Evolutionary conservation across 2,888 invertebrate species (phyloP), one percentile per base, ranked within the genome.

Genomic region (Caprella mutica): DNA sequence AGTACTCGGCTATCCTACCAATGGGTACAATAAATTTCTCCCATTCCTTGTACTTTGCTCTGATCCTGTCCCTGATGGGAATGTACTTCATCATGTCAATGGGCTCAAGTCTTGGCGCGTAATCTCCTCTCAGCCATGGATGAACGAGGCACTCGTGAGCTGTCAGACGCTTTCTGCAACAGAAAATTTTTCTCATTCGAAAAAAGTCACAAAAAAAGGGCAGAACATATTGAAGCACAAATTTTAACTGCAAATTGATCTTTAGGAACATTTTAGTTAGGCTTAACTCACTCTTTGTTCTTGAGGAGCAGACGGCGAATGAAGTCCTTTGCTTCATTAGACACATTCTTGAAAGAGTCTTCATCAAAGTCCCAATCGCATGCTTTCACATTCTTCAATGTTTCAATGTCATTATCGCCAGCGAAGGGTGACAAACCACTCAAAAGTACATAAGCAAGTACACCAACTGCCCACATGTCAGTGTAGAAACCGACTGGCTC

Each of bases 391-490:
- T 98, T 97, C 77, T 93, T 93, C 66, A 98, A 75, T 0, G 98
- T 98, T 69, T 97, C 96, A 55, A 96, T 86, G 75, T 99, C 97
- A 72, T 92, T 94, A 74, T 96, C 94, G 42, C 98, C 98, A 61
- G 96, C 94, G 75, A 99, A 99, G 67, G 98, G 98, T 55, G 98
- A 98, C 50, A 99, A 77, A 51, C 98, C 98, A 69, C 94, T 94
- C 66, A 99, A 77, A 85, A 99, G 78, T 39, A 98, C 96, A 72
- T 99, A 99, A 17, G 90, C 84, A n/a, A 99, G 79, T 1, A 98
- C 98, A 70, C 98, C 98, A 30, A 94, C 86, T 33, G 97, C 96
- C 98, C 98, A 99, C 98, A 99, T 99, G 72, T 99, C 98, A 0
- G 98, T 99, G 77, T 97, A 98, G 79, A 98, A 99, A 55, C 98